Base-by-base conservation (phyloP, 2,113 vertebrate species). In the Pardalotus punctatus region DNA sequence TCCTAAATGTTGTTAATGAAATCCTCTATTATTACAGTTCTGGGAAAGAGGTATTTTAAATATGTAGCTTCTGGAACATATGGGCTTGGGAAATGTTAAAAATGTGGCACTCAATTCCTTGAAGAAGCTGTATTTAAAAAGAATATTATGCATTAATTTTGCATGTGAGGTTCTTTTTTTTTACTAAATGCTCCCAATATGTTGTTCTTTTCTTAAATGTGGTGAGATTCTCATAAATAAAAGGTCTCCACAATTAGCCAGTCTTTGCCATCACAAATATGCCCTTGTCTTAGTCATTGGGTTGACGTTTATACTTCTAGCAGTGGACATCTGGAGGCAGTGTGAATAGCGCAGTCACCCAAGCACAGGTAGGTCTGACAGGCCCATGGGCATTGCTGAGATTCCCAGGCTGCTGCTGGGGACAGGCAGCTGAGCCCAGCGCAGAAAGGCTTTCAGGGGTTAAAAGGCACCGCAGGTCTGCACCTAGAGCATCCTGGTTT, bases 1-100 rank as follows among this genome's bases (percentile, higher is more conserved):
- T 86, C 67, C 70, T 90, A 89, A 95, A 88, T 21, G 61, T 28
- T 86, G 36, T 81, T 86, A 91, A 90, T 69, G 22, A 96, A 84
- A 94, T 94, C 35, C 8, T 81, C 21, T 67, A n/a, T 67, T 92
- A 91, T 76, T 95, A 84, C 48, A 61, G 38, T 78, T 78, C 35
- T 67, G 48, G 56, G 51, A 77, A 93, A 89, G 21, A 74, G 35
- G 45, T 48, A 72, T 84, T 86, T 86, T 84, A 89, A 67, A 92
- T 66, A 73, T 4, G 16, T 47, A 66, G 33, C 64, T 93, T 85
- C 71, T 69, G 73, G 80, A 93, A 50, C 51, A 29, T n/a, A 80
- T 27, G 45, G 82, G 47, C 57, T 81, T 58, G 58, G 69, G 72
- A 88, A 76, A 61, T 50, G n/a, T 81, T 89, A 86, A 88, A 93